These are phyloP conservation scores for Calyptomena viridis DNA, from an alignment of 2,113 vertebrate species.

Conservation along the genomic window DNA sequence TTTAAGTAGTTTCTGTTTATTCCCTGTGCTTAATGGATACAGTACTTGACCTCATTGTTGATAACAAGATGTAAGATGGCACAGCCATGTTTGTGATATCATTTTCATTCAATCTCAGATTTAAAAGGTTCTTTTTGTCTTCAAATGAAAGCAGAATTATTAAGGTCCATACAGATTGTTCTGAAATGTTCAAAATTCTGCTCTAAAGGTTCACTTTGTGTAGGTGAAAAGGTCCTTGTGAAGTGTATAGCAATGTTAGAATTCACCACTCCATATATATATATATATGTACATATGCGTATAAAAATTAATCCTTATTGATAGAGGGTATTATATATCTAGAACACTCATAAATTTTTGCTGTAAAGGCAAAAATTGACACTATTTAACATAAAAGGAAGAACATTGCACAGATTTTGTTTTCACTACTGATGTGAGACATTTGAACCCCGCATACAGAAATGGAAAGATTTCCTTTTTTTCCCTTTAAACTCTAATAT, in stretches of 20 bases:
- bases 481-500: too few species aligned
- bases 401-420: not conserved
- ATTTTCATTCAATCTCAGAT: not conserved
- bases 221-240: not conserved
- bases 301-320: not conserved
- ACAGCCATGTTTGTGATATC: not conserved
- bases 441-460: not conserved
- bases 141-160: not conserved
- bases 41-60: not conserved
- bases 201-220: not conserved
- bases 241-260: not conserved
- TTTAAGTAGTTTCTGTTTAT: not conserved
- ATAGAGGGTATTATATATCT: not conserved
- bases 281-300: too few species aligned
- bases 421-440: not conserved
- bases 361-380: not conserved
- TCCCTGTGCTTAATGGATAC: not conserved
- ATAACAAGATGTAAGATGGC: not conserved
- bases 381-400: not conserved
- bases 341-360: not conserved
- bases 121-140: not conserved
- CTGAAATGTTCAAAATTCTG: not conserved
- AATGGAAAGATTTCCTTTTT: not conserved
- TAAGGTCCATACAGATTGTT: not conserved
- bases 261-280: accelerated